These are phyloP conservation scores for Crypturellus tataupa DNA, from an alignment of 2,797 vertebrate species.

Conservation along the genomic window DNA sequence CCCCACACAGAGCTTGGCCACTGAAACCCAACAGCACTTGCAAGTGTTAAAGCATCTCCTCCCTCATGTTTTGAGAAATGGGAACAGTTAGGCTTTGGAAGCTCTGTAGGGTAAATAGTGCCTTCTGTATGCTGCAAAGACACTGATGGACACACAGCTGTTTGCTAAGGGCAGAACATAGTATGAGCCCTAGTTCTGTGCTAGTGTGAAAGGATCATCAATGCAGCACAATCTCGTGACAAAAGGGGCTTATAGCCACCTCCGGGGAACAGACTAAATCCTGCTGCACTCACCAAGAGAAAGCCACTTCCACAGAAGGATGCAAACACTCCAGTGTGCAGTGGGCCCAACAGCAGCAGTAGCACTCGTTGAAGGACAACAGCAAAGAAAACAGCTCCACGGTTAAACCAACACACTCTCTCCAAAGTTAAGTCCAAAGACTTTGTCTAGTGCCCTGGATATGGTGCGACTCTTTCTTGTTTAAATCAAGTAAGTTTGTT, in stretches of 20 bases:
- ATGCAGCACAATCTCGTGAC: not conserved
- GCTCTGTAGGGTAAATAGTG: not conserved
- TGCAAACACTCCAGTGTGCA: not conserved
- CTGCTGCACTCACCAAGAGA: constrained; percentile 31
- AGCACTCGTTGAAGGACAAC: not conserved
- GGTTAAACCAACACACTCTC: not conserved
- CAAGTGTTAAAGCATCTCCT: not conserved
- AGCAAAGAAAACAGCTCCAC: not conserved
- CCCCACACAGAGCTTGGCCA: not conserved
- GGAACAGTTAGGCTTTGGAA: not conserved
- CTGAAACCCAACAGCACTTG: not conserved
- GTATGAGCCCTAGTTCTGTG: not conserved
- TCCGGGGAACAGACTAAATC: constrained; percentile 41
- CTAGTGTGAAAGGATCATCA: constrained; percentile 6
- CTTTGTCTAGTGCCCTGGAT: not conserved
- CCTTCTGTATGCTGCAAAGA: not conserved
- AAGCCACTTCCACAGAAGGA: constrained; percentile 57
- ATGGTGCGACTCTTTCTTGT: not conserved
- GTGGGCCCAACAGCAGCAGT: not conserved
- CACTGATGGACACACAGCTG: not conserved
- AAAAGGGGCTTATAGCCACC: constrained; percentile 33
- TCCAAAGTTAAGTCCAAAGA: constrained; percentile 9
- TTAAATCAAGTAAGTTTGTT: not conserved
- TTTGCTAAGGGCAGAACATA: not conserved
- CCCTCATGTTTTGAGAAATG: not conserved